These are phyloP conservation scores for Drepana arcuata DNA, from an alignment of 1,140 invertebrate species.

Conservation along the genomic window DNA sequence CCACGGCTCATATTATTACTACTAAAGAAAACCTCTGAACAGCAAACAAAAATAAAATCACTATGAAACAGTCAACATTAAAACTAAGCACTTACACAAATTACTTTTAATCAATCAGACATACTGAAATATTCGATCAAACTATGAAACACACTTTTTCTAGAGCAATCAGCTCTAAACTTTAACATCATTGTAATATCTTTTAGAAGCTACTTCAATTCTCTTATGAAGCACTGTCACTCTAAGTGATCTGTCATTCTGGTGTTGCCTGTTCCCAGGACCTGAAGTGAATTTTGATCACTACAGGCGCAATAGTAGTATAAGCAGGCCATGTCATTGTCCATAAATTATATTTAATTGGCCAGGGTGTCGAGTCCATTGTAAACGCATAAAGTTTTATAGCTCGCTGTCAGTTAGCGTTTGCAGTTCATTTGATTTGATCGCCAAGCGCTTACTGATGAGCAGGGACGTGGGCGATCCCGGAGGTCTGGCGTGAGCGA, in stretches of 20 bases:
- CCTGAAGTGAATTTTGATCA: neutral
- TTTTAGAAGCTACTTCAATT: neutral
- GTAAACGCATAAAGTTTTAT: slow-evolving; percentile 5
- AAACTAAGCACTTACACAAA: too few species aligned
- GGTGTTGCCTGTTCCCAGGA: neutral
- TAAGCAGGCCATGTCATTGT: too few species aligned
- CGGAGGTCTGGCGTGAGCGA: neutral
- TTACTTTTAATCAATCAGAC: too few species aligned
- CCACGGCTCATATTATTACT: too few species aligned
- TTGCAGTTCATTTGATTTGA: neutral
- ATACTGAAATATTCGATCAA: too few species aligned
- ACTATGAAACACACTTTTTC: too few species aligned
- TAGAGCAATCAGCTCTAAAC: too few species aligned
- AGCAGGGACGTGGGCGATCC: neutral
- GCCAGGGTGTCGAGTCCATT: neutral
- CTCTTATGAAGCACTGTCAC: neutral
- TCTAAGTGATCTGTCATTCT: neutral
- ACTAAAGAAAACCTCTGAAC: too few species aligned
- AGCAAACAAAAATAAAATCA: too few species aligned
- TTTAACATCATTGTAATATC: too few species aligned
- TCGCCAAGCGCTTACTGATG: neutral
- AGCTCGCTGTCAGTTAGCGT: neutral
- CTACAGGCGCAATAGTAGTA: neutral
- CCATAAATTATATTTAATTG: too few species aligned
- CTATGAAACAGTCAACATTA: too few species aligned